Base-by-base conservation (phyloP, 2,888 invertebrate species). In the Noctua janthe region DNA sequence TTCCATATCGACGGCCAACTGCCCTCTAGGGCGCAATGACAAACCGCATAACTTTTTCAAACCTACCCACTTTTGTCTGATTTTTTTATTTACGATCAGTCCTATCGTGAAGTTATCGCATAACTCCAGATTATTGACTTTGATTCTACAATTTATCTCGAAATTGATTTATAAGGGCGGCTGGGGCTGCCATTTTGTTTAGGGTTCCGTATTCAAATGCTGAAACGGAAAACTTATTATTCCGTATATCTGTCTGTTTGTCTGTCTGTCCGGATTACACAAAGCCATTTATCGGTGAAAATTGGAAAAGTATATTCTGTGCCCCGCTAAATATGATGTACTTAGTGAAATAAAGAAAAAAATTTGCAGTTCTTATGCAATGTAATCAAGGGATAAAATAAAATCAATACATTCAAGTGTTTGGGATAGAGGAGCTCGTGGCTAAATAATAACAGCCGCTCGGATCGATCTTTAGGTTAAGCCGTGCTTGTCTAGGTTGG, bases 111-210 rank as follows among this genome's bases (percentile, higher is more conserved):
- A 88, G 75, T 88, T 82, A 89, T 85, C 87, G 82, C 89, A 84
- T 88, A 88, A 88, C 82, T 88, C 72, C 66, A 78, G 75, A 88
- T 88, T 89, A 88, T 89, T 86, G 88, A 88, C 88, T 86, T 86
- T 88, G 88, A 89, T 88, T 89, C 86, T 74, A 80, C 81, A 88
- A 89, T 88, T 86, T 87, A 86, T 88, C 76, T 78, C 56, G 13
- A 47, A 78, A 82, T 83, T 88, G 86, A 89, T 88, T 84, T 86
- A 87, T 86, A 79, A 64, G 73, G 74, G 62, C 43, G 75, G 17
- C n/a, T 35, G 35, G 51, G 69, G 49, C 29, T 0, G 76, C 78
- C 77, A 80, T 80, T 87, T 78, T 64, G 67, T 17, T 47, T n/a
- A 8, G 69, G n/a, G 47, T 47, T 69, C 69, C n/a, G 47, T 47